Base-by-base conservation (phyloP, 2,888 invertebrate species). In the Mechanitis mazaeus region DNA sequence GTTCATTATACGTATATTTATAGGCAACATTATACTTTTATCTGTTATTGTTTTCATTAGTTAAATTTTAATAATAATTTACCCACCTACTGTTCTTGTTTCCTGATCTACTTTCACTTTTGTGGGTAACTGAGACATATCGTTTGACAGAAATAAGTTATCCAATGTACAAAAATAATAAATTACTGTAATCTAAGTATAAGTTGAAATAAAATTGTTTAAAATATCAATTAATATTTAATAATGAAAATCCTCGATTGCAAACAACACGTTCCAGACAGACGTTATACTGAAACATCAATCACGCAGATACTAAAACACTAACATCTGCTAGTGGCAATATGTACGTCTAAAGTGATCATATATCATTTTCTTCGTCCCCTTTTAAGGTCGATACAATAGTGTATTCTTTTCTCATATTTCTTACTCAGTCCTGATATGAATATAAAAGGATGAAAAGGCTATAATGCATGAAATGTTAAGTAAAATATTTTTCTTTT, bases 351-450 rank as follows among this genome's bases (percentile, higher is more conserved):
- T 45, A 38, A 45, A 58, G 47, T 33, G 56, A 63, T 60, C 60
- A 53, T 63, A 63, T 55, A 63, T 63, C 60, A 65, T 60, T 56
- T 46, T 54, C 38, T 28, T 53, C 45, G 60, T 54, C 58, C 60
- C 60, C 59, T 61, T 61, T 63, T 61, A 65, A 60, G 55, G 56
- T 45, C 56, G 53, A 56, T 45, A 45, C 35, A 56, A 54, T 31
- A 56, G 46, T 58, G 65, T 54, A 58, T 63, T 50, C 56, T 42
- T 58, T 54, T 47, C 45, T 59, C 57, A 59, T 46, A 59, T 59
- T 55, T 47, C 50, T 50, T 50, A 50, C 50, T 50, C 50, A 50
- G 7, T 50, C 50, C 50, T 50, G 50, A 50, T 50, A 50, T 50
- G 50, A 50, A 50, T 50, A 50, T 50, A 50, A 50, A 50, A 50